phyloP scores from a whole-genome alignment of 1,140 invertebrate species.

The Neodiprion lecontei region DNA sequence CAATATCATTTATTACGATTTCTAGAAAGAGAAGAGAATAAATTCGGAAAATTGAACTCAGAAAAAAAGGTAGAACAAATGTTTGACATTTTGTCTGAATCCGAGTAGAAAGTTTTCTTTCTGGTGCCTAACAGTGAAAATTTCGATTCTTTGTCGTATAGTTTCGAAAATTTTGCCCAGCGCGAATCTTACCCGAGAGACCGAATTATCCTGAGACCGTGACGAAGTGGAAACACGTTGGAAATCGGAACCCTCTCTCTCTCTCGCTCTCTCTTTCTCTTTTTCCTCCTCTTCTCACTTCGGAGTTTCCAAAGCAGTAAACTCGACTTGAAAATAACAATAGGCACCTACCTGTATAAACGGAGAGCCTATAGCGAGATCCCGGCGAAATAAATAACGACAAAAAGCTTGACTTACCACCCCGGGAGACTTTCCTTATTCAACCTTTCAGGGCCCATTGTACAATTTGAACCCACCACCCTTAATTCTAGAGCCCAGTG shows the following conservation, averaged over 20 bases:
- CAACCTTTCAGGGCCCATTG: neutral
- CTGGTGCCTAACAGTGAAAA: no score
- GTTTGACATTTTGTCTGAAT: no score
- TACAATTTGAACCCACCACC: neutral
- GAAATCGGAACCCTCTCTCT: neutral
- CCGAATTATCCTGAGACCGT: neutral
- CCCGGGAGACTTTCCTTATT: slow-evolving; percentile 6
- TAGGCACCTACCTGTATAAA: neutral
- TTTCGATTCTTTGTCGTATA: no score
- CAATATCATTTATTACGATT: no score
- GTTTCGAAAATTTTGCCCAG: no score
- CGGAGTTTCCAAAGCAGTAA: neutral
- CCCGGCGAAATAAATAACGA: neutral
- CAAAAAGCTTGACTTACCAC: slow-evolving; percentile 4
- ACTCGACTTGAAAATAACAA: slow-evolving; percentile 4
- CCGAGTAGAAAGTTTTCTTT: no score
- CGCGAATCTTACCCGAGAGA: neutral
- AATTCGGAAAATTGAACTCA: no score
- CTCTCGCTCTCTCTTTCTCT: neutral
- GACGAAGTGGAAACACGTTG: neutral
- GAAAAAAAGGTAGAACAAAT: no score
- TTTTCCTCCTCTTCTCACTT: no score
- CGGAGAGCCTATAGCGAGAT: neutral
- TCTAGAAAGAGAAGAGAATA: no score
- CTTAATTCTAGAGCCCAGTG: neutral